Conservation (phyloP, 2,113 vertebrate species). For the Leucosticte australis region DNA sequence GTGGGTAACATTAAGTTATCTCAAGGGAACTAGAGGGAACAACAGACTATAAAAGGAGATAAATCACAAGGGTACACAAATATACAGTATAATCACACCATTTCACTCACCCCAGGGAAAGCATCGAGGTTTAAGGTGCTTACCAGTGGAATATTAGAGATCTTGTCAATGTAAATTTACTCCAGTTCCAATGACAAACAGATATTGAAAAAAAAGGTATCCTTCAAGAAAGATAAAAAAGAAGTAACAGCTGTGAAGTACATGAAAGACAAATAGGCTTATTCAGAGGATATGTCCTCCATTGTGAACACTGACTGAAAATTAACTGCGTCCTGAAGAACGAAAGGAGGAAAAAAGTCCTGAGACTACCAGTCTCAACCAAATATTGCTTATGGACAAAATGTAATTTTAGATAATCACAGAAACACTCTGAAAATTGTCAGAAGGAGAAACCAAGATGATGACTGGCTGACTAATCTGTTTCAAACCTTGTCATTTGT, state of each 20-base stretch:
- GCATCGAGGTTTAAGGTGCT: background rate
- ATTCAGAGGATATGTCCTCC: background rate
- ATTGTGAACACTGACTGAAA: background rate
- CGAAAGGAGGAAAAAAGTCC: background rate
- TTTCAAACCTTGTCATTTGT: background rate
- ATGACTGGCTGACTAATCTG: slow-evolving; percentile 7
- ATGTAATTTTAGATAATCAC: background rate
- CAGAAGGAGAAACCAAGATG: background rate
- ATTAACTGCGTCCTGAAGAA: background rate
- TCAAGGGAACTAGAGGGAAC: slow-evolving; percentile 11
- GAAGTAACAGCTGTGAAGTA: background rate
- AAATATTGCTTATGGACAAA: background rate
- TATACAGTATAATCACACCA: background rate
- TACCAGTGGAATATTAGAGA: slow-evolving; percentile 14
- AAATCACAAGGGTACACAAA: slow-evolving; percentile 39
- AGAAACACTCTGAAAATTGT: background rate
- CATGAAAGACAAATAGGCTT: background rate
- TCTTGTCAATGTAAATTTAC: slow-evolving; percentile 30
- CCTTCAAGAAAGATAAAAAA: slow-evolving; percentile 21
- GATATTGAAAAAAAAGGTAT: background rate
- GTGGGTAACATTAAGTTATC: slow-evolving; percentile 1
- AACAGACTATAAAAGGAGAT: slow-evolving; percentile 4
- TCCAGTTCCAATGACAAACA: background rate
- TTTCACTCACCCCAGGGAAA: slow-evolving; percentile 10
- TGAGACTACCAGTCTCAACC: background rate